Evolutionary conservation across 2,888 invertebrate species (phyloP), one percentile per base, ranked within the genome.

Genomic region (Steinernema carpocapsae): DNA sequence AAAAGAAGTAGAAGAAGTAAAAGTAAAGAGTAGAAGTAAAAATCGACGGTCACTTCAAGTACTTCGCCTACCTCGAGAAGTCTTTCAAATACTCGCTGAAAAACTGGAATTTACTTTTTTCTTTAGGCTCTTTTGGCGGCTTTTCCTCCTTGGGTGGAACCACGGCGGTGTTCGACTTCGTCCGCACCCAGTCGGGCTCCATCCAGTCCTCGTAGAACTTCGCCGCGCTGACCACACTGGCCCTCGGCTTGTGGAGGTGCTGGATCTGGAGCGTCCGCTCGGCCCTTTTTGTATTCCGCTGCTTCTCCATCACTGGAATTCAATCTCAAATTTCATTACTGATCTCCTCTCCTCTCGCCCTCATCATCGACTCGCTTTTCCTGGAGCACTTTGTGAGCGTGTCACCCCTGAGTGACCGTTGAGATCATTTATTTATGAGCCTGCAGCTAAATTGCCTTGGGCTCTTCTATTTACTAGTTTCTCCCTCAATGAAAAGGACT

Each of bases 171-270:
- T n/a, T n/a, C 24, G 56, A 6, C 26, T 51, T 19, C 51, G 51
- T 51, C 12, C 56, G n/a, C n/a, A n/a, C 6, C 56, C 56, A 56
- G 12, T 56, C 56, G 56, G 56, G 56, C 56, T 56, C 56, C 56
- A 56, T 56, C 56, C 56, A 56, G 10, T 56, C 56, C 56, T 56
- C 56, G 56, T 56, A 56, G 56, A 56, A 26, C 26, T 22, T 56
- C 7, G 22, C 26, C n/a, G 56, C 56, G 56, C 56, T 56, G 24
- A 19, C 56, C 24, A 56, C 56, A 19, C 56, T 56, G 24, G 56
- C 56, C 3, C 56, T 22, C 26, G 56, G 56, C 26, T 56, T 56
- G n/a, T 26, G 56, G 24, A 56, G 56, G 26, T 56, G 56, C 22
- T 56, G 56, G 12, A 19, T 19, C 12, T 51, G 12, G 51, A 10